These are phyloP conservation scores for Pantherophis alleghaniensis DNA, from an alignment of 2,797 vertebrate species.

Conservation along the genomic window DNA sequence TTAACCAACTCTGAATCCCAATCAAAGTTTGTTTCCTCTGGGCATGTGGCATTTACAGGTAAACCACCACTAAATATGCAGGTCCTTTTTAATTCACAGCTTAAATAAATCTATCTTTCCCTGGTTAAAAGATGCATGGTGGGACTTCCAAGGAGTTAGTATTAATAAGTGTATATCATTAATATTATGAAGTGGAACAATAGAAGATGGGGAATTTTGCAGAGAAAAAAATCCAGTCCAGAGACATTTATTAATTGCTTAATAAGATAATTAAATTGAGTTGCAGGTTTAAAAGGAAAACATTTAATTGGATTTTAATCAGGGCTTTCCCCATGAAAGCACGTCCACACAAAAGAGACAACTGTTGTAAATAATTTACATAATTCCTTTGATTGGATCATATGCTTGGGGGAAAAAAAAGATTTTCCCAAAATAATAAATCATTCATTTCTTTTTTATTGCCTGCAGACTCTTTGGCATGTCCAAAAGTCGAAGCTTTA, in stretches of 20 bases:
- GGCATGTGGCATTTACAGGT: not conserved
- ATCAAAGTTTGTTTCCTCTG: not conserved
- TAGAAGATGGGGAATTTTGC: not conserved
- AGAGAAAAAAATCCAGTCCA: not conserved
- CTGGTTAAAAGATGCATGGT: too few relatives aligned
- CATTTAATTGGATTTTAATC: constrained; percentile 26
- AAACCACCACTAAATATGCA: not conserved
- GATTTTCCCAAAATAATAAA: not conserved
- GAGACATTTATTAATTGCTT: not conserved
- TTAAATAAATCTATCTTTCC: not conserved
- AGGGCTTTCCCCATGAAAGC: constrained; percentile 1
- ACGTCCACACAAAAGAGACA: not conserved
- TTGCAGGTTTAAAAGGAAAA: not conserved
- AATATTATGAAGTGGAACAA: not conserved
- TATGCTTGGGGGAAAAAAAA: not conserved
- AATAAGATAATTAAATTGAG: not conserved
- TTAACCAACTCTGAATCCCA: too few relatives aligned
- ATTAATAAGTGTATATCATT: not conserved
- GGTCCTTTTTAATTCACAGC: too few relatives aligned
- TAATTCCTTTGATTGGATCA: constrained; percentile 20
- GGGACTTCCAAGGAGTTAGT: not conserved
- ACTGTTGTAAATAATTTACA: constrained; percentile 14
- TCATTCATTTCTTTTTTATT: not conserved
- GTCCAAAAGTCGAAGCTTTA: not conserved
- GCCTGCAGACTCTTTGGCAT: not conserved